A percentile compares a stretch with the other conserved stretches of the same genome.
These are phyloP conservation scores for Rattus norvegicus DNA, from an alignment of 2,113 vertebrate species.

Conservation along the genomic window DNA sequence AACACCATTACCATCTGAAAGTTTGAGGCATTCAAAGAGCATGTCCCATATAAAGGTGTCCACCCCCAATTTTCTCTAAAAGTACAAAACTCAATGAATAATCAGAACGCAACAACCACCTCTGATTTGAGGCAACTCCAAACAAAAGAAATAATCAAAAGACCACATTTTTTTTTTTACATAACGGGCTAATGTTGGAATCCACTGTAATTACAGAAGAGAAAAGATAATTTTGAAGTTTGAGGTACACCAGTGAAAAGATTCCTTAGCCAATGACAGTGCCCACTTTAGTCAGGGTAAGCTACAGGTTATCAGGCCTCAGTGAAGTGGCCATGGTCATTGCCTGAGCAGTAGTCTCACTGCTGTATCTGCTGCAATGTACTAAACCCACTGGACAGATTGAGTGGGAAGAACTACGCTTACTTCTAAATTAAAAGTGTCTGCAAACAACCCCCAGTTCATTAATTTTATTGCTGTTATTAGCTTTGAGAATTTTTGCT, in stretches of 20 bases:
- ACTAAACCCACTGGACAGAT: neutral
- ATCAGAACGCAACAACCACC: neutral
- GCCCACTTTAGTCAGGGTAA: neutral
- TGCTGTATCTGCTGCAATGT: neutral
- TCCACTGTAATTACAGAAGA: neutral
- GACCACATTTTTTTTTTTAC: neutral
- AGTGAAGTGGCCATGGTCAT: neutral
- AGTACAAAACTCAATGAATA: neutral
- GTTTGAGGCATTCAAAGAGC: neutral
- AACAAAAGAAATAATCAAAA: constrained; percentile 9
- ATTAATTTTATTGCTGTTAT: neutral
- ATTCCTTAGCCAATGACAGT: too few species aligned
- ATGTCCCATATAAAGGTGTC: neutral
- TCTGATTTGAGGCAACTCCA: neutral
- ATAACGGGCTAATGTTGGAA: neutral
- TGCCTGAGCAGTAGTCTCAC: neutral
- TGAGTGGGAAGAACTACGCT: neutral
- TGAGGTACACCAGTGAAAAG: neutral
- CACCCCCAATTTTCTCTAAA: neutral
- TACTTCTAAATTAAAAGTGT: neutral
- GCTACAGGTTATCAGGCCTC: neutral
- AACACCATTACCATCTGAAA: neutral
- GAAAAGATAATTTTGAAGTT: neutral
- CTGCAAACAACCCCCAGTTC: neutral
- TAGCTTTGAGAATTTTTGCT: neutral